phyloP scores from a whole-genome alignment of 2,797 vertebrate genomes.

The Pteronotus mesoamericanus region DNA sequence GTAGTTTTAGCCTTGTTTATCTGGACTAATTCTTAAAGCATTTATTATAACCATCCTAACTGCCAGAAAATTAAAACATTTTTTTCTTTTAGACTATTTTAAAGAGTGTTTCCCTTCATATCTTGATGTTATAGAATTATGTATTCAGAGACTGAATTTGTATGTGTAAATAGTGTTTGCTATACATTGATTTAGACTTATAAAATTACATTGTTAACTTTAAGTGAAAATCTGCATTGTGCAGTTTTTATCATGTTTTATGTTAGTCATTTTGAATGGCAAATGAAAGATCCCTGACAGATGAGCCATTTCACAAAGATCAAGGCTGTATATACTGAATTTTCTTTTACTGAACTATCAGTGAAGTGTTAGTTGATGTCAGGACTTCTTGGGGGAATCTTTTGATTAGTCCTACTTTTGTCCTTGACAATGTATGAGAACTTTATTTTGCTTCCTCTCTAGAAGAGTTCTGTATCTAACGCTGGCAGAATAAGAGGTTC shows the following conservation, averaged over 20 bases:
- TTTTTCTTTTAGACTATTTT: slow-evolving; percentile 49
- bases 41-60: slow-evolving; percentile 18
- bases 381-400: slow-evolving; percentile 16
- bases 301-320: neutral
- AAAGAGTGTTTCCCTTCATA: slow-evolving; percentile 32
- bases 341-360: slow-evolving; percentile 50
- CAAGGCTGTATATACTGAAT: neutral
- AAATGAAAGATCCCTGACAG: neutral
- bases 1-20: slow-evolving; percentile 32
- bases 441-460: neutral
- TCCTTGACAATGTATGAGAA: slow-evolving; percentile 34
- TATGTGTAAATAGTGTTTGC: slow-evolving; percentile 44
- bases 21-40: slow-evolving; percentile 26
- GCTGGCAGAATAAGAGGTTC: slow-evolving; percentile 18
- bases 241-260: slow-evolving; percentile 44
- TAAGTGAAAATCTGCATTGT: slow-evolving; percentile 43
- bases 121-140: slow-evolving; percentile 19
- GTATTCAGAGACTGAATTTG: slow-evolving; percentile 4
- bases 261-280: neutral
- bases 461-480: slow-evolving; percentile 7
- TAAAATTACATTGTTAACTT: slow-evolving; percentile 4
- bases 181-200: slow-evolving; percentile 52
- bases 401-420: slow-evolving; percentile 46
- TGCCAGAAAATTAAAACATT: slow-evolving; percentile 49
- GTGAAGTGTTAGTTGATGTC: slow-evolving; percentile 37